Base-by-base conservation (phyloP, 1,140 invertebrate genomes). In the Platyscapa corneri region DNA sequence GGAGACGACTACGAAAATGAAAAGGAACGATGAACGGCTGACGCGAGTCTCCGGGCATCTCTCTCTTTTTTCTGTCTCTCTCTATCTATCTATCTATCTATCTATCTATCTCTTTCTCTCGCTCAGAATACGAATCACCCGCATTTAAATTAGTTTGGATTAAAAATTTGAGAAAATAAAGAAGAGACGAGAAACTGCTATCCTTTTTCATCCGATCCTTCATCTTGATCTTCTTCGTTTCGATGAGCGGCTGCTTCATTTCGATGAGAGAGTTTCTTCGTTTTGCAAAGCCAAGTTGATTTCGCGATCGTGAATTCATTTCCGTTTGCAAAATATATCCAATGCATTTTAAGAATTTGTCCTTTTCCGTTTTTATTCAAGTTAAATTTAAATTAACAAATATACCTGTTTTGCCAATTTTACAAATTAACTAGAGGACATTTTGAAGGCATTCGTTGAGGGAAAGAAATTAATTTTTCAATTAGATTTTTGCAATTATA, bases 101-200 rank as follows among this genome's bases (percentile, higher is more conserved):
- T 27, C 49, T 46, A 46, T 78, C 76, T 70, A n/a, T 49, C 78
- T 20, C 37, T 30, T 16, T 84, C 83, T 72, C 14, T 77, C 76
- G 60, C 42, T 30, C 72, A 53, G 70, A 74, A 53, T 72, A 65
- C 76, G 83, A 85, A 80, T 85, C 77, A 56, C 49, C 64, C 30
- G 67, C 64, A 86, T 86, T 86, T 86, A 86, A 86, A 86, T 86
- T 86, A 76, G 74, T 86, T 86, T 82, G 79, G 80, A 86, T 86
- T 86, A 82, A 83, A 87, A 85, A 83, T 81, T 84, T 56, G 78
- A 88, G 74, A 82, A 88, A 88, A 77, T 79, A 86, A 87, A 87
- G 70, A 27, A 74, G 70, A 74, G 42, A 27, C 60, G 37, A 65
- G 56, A 53, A 67, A 34, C 49, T 82, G 12, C 32, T 82, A 49